Percentiles rank a stretch among this genome's conserved stretches.
phyloP scores from a whole-genome alignment of 1,140 invertebrate genomes.

The Oncopeltus fasciatus region DNA sequence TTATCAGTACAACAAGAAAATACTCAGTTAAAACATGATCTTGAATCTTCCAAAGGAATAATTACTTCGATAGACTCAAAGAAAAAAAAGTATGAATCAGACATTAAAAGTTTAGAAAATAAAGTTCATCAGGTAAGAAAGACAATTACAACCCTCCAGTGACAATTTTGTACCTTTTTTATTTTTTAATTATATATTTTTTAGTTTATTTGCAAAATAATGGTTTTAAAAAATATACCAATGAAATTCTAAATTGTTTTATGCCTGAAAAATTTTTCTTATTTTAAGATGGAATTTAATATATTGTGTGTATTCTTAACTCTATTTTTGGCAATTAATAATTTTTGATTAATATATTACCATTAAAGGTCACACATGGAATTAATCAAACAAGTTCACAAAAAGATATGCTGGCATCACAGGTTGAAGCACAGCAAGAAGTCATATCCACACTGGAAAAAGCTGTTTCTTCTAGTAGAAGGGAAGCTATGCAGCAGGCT shows the following conservation, averaged over 20 bases:
- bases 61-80: neutral
- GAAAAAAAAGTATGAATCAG: neutral
- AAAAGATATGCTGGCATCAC: neutral
- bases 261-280: too few species aligned
- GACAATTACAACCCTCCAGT: too few species aligned
- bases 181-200: neutral
- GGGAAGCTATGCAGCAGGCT: neutral
- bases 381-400: neutral
- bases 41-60: neutral
- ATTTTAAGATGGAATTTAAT: too few species aligned
- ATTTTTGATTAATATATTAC: too few species aligned
- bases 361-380: neutral
- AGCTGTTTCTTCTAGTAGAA: neutral
- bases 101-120: neutral
- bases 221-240: too few species aligned
- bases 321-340: too few species aligned
- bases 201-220: too few species aligned
- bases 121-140: neutral
- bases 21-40: neutral
- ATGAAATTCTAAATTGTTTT: too few species aligned
- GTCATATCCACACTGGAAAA: neutral
- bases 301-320: too few species aligned
- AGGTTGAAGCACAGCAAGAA: neutral
- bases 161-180: neutral
- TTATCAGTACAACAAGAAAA: neutral